A percentile compares a stretch with the other conserved stretches of the same genome.
These are phyloP conservation scores for Rhopalosiphum padi DNA, from an alignment of 1,140 invertebrate genomes.

Conservation along the genomic window DNA sequence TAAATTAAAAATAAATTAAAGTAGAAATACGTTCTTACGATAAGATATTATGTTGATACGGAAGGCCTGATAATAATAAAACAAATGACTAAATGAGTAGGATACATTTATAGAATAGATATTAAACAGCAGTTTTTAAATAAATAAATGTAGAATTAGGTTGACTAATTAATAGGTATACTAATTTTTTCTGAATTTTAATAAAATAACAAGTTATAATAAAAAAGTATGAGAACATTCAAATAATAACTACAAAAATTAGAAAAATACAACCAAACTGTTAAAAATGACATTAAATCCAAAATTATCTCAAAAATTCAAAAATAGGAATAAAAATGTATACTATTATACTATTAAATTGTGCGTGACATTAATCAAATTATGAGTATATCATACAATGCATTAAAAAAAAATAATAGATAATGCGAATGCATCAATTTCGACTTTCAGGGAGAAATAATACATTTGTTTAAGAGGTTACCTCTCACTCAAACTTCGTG, in stretches of 20 bases:
- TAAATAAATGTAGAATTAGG: neutral
- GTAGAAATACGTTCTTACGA: no score
- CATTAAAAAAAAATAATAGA: neutral
- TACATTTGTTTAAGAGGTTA: neutral
- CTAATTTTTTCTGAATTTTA: no score
- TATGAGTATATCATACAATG: neutral
- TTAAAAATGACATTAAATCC: no score
- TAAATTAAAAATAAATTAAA: neutral
- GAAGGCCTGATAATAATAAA: no score
- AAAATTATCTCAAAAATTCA: no score
- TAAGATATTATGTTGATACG: neutral
- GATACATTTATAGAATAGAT: no score
- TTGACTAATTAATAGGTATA: neutral
- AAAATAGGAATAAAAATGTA: neutral
- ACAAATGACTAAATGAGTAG: no score
- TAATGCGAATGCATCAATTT: neutral
- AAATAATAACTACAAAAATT: neutral
- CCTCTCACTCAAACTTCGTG: no score
- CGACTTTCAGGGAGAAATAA: neutral
- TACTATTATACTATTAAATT: no score
- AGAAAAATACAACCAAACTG: neutral
- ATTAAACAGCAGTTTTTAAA: no score
- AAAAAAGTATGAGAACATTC: no score
- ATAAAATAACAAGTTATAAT: no score
- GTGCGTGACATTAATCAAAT: neutral